Conservation (phyloP, 2,113 vertebrate genomes). For the Mohoua ochrocephala region DNA sequence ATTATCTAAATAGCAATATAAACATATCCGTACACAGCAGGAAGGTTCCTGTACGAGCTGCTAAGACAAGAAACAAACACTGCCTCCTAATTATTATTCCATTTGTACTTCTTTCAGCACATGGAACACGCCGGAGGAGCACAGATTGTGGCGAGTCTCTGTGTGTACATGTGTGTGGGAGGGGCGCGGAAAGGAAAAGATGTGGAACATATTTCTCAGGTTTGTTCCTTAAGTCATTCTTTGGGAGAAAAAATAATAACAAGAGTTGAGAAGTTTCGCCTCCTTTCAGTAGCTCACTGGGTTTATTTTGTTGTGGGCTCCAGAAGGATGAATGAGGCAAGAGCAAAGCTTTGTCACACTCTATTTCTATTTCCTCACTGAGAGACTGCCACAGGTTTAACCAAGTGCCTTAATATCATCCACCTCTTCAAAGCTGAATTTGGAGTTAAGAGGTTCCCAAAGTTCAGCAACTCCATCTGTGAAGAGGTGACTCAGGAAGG, state of each 20-base stretch:
- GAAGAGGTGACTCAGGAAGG: not conserved
- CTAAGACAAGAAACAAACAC: not conserved
- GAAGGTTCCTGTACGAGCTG: not conserved
- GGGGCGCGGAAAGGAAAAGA: not conserved
- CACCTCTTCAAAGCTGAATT: not conserved
- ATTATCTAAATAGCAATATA: not conserved
- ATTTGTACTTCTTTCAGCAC: not conserved
- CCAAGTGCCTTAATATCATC: not conserved
- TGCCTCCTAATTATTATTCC: not conserved
- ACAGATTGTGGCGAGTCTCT: not conserved
- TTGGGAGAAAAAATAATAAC: not conserved
- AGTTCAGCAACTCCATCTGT: not conserved
- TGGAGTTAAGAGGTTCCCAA: not conserved
- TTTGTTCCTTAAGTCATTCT: not conserved
- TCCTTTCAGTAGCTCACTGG: not conserved
- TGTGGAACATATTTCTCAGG: conserved; percentile 27
- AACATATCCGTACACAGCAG: not conserved
- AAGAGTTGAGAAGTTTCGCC: not conserved
- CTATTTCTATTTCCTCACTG: not conserved
- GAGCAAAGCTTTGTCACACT: not conserved
- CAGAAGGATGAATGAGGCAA: not conserved
- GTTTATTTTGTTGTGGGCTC: not conserved
- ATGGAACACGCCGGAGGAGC: not conserved
- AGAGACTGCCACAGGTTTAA: not conserved
- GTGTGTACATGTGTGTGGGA: not conserved